Conservation (phyloP, 2,113 vertebrate genomes). For the Prionailurus bengalensis region DNA sequence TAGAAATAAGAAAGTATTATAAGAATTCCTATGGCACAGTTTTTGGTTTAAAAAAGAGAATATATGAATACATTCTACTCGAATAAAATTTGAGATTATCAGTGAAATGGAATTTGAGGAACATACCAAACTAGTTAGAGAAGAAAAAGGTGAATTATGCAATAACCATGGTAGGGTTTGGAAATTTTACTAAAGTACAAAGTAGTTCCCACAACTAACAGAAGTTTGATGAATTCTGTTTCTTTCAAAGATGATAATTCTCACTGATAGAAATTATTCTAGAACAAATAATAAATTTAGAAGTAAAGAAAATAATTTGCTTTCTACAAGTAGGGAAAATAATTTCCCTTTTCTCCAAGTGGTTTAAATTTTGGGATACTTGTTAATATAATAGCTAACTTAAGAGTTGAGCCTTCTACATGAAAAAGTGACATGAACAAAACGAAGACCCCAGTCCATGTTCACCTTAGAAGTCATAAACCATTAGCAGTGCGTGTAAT, state of each 20-base stretch:
- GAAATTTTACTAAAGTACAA: slow-evolving; percentile 20
- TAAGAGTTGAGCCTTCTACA: not conserved
- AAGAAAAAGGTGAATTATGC: not conserved
- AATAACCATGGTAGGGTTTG: not conserved
- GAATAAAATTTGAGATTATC: slow-evolving; percentile 29
- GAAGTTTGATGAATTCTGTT: not conserved
- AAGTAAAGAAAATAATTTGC: not conserved
- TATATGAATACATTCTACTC: not conserved
- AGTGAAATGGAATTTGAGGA: not conserved
- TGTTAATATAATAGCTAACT: not conserved
- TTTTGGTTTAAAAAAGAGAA: slow-evolving; percentile 18
- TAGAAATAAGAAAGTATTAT: slow-evolving; percentile 11
- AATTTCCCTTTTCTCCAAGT: not conserved
- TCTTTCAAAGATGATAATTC: slow-evolving; percentile 36
- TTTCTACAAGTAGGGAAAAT: not conserved
- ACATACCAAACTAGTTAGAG: not conserved
- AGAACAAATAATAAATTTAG: not conserved
- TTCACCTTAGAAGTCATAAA: not conserved
- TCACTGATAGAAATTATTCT: slow-evolving; percentile 14
- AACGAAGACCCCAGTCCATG: not conserved
- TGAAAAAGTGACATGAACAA: not conserved
- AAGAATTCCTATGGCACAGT: not conserved
- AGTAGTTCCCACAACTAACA: not conserved
- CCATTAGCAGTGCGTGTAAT: not conserved
- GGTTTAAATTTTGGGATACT: slow-evolving; percentile 36